These are phyloP conservation scores for Drosophila picticornis DNA, from an alignment of 2,888 invertebrate species.

Conservation along the genomic window DNA sequence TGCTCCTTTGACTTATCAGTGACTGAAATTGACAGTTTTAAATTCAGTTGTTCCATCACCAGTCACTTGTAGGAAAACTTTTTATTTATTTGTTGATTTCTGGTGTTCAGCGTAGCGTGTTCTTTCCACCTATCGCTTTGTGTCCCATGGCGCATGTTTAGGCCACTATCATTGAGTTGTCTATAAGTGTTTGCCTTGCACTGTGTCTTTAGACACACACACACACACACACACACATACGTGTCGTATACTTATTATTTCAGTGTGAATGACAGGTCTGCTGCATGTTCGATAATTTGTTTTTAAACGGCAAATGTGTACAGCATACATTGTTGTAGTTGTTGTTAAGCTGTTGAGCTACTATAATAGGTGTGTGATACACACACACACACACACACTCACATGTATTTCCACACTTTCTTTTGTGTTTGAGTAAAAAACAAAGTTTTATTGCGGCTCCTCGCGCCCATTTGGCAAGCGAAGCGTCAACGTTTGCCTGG, in stretches of 20 bases:
- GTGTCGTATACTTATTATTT: conserved; percentile 42
- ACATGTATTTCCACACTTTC: neutral
- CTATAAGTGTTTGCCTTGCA: conserved; percentile 39
- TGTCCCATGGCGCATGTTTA: conserved; percentile 37
- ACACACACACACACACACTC: conserved; percentile 13
- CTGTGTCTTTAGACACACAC: conserved; percentile 20
- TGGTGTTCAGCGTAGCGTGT: neutral
- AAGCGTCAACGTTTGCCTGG: conserved; percentile 74
- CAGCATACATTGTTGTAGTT: conserved; percentile 36
- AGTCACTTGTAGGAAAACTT: neutral
- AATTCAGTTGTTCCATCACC: neutral
- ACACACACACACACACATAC: conserved; percentile 1
- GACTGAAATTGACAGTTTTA: conserved; percentile 28
- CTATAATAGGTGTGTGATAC: conserved; percentile 61
- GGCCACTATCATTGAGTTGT: conserved; percentile 58
- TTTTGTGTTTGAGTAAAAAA: conserved; percentile 36
- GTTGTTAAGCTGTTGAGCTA: conserved; percentile 56
- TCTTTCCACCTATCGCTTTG: conserved; percentile 1
- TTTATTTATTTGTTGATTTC: conserved; percentile 6
- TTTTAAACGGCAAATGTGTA: conserved; percentile 71
- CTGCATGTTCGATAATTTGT: conserved; percentile 78
- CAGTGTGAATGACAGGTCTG: conserved; percentile 68
- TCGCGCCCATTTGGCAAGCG: conserved; percentile 68
- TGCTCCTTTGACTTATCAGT: neutral
- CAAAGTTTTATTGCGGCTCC: conserved; percentile 55